Percentiles rank a stretch among this genome's conserved stretches.
Evolutionary conservation across 2,797 vertebrate species (phyloP).

Genomic region (Emydoidea blandingii): DNA sequence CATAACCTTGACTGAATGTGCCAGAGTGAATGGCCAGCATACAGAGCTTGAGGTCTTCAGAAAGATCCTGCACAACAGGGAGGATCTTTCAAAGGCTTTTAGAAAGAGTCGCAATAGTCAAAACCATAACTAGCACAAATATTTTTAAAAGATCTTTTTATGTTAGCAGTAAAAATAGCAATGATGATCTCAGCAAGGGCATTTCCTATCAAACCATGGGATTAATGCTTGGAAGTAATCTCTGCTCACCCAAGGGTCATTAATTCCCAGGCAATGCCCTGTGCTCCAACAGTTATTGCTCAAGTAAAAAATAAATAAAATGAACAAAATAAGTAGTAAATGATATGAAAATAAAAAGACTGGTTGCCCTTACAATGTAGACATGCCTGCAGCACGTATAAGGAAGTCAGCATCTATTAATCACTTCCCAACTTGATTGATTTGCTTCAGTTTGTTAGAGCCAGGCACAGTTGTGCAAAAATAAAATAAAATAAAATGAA

Average conservation of each 20-base stretch:
- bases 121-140: not conserved
- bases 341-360: slow-evolving; percentile 30
- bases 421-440: slow-evolving; percentile 60
- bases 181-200: not conserved
- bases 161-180: not conserved
- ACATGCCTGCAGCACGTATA: slow-evolving; percentile 25
- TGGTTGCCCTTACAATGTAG: slow-evolving; percentile 37
- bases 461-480: not conserved
- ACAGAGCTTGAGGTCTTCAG: slow-evolving; percentile 5
- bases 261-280: slow-evolving; percentile 58
- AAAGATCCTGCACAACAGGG: not conserved
- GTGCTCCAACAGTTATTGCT: slow-evolving; percentile 46
- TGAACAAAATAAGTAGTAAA: slow-evolving; percentile 58
- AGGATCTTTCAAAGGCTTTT: slow-evolving; percentile 11
- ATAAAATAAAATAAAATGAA: not conserved
- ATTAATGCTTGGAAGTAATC: slow-evolving; percentile 53
- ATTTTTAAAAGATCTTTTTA: not conserved
- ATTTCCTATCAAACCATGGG: slow-evolving; percentile 42
- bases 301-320: slow-evolving; percentile 71
- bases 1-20: not conserved
- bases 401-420: slow-evolving; percentile 33
- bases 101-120: not conserved
- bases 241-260: slow-evolving; percentile 54
- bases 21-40: not conserved
- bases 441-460: slow-evolving; percentile 58